Base-by-base conservation (phyloP, 2,888 invertebrate species). In the Apotomis turbidana region DNA sequence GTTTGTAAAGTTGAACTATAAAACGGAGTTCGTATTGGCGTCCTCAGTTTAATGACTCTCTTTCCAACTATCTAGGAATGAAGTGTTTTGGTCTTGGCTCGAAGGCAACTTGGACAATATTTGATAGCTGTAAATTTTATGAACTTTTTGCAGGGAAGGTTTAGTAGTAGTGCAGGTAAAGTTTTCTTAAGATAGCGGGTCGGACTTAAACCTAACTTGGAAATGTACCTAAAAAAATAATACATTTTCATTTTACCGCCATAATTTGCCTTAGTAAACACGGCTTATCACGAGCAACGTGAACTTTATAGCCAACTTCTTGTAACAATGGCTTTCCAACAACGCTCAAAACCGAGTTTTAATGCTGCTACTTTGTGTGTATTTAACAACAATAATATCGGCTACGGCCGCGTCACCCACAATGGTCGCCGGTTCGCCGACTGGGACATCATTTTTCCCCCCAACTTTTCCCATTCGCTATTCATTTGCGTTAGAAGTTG, bases 401-500 rank as follows among this genome's bases (percentile, higher is more conserved):
- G 83, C 79, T 81, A 79, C 81, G 80, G 80, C 79, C 63, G 81
- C 79, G 83, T 78, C 81, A 79, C 78, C 83, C 85, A 90, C 89
- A 89, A 89, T 87, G 82, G 85, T 78, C 83, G 79, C 83, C 76
- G 76, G 54, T 66, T 84, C 83, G 81, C 78, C 87, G 87, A 87
- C 85, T 88, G 89, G 89, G 90, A 90, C 93, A 92, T 91, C 90
- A 91, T 93, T 93, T 93, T 93, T 93, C 90, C 82, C 82, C 85
- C 83, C 87, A 93, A 93, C 93, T 93, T 93, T 93, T 87, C 91
- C 90, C 91, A 93, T 93, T 93, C 92, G 89, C 91, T 93, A 93
- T 93, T 93, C 93, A 93, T 93, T 93, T 91, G 91, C 90, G 93
- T 93, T 93, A 92, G 91, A 93, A 93, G 93, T 93, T 93, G 86